Base-by-base conservation (phyloP, 2,888 invertebrate species). In the Drosophila colorata region DNA sequence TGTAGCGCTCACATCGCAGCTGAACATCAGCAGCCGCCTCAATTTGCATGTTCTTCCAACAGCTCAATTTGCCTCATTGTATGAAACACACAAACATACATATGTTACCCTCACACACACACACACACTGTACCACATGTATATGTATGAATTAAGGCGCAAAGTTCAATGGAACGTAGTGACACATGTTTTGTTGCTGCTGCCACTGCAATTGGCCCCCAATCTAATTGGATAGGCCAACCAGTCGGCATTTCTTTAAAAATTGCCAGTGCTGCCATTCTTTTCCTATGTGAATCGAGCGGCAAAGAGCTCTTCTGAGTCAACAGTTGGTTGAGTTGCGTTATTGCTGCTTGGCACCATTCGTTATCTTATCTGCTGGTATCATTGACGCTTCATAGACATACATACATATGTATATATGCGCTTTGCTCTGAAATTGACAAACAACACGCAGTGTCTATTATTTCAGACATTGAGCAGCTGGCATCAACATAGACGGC, bases 91-190 rank as follows among this genome's bases (percentile, higher is more conserved):
- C 33, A 28, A 3, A 11, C 43, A 7, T 14, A 7, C 28, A 28
- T 28, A 41, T 47, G 14, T 14, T 35, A 33, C 4, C 14, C 8
- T 37, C 11, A 25, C 4, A 18, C 8, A 43, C 11, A 25, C 23
- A 20, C 5, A 18, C 11, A 43, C 11, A 25, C 16, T 37, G 14
- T 37, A 25, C 40, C 31, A 43, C 51, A 41, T 60, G 40, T 38
- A 13, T 11, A 14, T 14, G 2, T 35, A 2, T 35, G 49, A 14
- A 41, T 28, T 44, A 40, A 33, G 51, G 60, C 74, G 69, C 70
- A 76, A 72, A 88, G 83, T 83, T 83, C 83, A 83, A 88, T 88
- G 83, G 48, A 87, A 81, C 87, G 48, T 14, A 74, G 55, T 87
- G 88, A 87, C 83, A 80, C 88, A 87, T 84, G 75, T 23, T 60